Evolutionary conservation across 1,140 invertebrate genomes (phyloP), one percentile per base, ranked within the genome.

Genomic region (Meteorus sp.): DNA sequence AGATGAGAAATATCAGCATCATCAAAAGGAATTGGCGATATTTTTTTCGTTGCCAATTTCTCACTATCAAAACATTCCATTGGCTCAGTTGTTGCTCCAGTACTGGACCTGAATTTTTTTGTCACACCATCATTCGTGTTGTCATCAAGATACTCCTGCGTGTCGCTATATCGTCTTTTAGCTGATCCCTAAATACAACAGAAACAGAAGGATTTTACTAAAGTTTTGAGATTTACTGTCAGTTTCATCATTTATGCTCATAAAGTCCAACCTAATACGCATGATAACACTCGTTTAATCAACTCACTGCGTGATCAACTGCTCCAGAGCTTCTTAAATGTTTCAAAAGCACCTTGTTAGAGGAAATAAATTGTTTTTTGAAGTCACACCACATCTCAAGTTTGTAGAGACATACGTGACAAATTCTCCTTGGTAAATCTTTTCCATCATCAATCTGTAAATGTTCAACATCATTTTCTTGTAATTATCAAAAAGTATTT

Each of bases 401-500:
- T 45, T 80, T 80, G 41, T 79, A 79, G 4, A 79, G 56, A 48
- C 78, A 80, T 22, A 72, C 60, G 27, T 80, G 73, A 51, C 78
- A 80, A 4, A 78, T 63, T 1, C 69, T 72, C 25, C 50, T 64
- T 1, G 78, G 77, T 31, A 73, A 59, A 48, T 66, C 65, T 3
- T 70, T 59, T 7, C 70, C 66, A 9, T 73, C 33, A 8, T 71
- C 63, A 5, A 79, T 72, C 77, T 79, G 33, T 45, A 50, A 43
- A 33, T 2, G 13, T 13, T 43, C 20, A 15, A 13, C 15, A 47
- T 33, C 52, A 41, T 17, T 6, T 27, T 48, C 20, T 22, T 17
- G 13, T 15, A 15, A 47, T n/a, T 41, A n/a, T 50, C 29, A 56
- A 29, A 55, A 15, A 50, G 22, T n/a, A 48, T n/a, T 48, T 33